Evolutionary conservation across 2,888 invertebrate species (phyloP), one percentile per base, ranked within the genome.

Genomic region (Allygus modestus): DNA sequence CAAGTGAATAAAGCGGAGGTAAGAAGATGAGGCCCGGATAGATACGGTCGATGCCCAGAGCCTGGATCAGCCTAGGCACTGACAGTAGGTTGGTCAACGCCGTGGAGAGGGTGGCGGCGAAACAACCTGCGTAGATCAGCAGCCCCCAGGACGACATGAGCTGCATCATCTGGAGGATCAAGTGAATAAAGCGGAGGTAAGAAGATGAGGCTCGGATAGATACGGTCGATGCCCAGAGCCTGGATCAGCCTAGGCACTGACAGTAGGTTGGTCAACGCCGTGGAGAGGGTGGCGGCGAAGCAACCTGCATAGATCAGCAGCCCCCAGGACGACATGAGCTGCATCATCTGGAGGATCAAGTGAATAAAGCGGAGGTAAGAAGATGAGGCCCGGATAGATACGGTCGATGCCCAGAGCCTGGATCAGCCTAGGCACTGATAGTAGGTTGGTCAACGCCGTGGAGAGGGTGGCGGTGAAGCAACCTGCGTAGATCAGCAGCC

Each of bases 391-490:
- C n/a, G n/a, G n/a, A n/a, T n/a, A n/a, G n/a, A n/a, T n/a, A n/a
- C n/a, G n/a, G n/a, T n/a, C n/a, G n/a, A n/a, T n/a, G n/a, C n/a
- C n/a, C n/a, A n/a, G n/a, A n/a, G n/a, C n/a, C n/a, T n/a, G n/a
- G n/a, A n/a, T n/a, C n/a, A n/a, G n/a, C n/a, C n/a, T n/a, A n/a
- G n/a, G n/a, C n/a, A n/a, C n/a, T n/a, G 96, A 97, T 54, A 99
- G 93, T 86, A 99, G 92, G 91, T 98, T 98, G 0, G 99, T 99
- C 58, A 99, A 92, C 0, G 99, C 98, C 0, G 99, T 99, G 73
- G 98, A 98, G 11, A 99, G 92, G 0, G 99, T 99, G 1, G 99
- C 99, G 0, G 99, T 98, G 92, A 98, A 99, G 89, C 99, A 98
- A 0, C 99, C 99, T 0, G 97, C 97, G 90, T 97, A 97, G 89